Evolutionary conservation across 1,140 invertebrate genomes (phyloP), one percentile per base, ranked within the genome.

Genomic region (Caenorhabditis tropicalis): DNA sequence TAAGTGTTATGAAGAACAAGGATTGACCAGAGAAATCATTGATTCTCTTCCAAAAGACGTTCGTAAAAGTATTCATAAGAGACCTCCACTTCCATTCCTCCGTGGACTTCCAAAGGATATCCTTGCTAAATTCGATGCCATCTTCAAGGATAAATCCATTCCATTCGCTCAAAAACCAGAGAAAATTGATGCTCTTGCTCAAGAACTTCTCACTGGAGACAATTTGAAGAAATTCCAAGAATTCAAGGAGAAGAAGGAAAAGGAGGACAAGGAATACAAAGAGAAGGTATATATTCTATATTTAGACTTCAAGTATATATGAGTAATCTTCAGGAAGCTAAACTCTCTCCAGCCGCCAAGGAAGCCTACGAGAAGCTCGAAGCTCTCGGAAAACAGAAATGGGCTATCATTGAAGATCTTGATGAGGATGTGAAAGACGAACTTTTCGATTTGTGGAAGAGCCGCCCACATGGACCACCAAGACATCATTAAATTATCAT

Each of bases 261-360:
- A 58, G 53, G 27, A 83, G 19, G 43, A 51, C 29, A 48, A 43
- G 39, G 60, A 74, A 49, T 83, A 58, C 82, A 83, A 74, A 21
- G 65, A 74, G 21, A 74, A 74, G 65, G 65, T 74, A 74, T 9
- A 10, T 21, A 43, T 43, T n/a, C 24, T 6, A 43, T 39, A 2
- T 24, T 43, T 43, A 7, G 9, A 0, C 24, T 12, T 43, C 19
- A 36, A 2, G 21, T 7, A 29, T 10, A 27, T 58, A 29, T 7
- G 0, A 36, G 16, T 19, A 12, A 43, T 24, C n/a, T 74, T 9
- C 65, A 74, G 65, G 53, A 74, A 36, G 70, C 70, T n/a, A 84
- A 84, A 33, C 83, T 84, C 65, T 84, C 83, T 12, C n/a, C 43
- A 39, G 83, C 70, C 9, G 83, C 83, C 74, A 84, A 84, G 74